phyloP scores from a whole-genome alignment of 2,888 invertebrate species.

The Ornithoptera alexandrae region DNA sequence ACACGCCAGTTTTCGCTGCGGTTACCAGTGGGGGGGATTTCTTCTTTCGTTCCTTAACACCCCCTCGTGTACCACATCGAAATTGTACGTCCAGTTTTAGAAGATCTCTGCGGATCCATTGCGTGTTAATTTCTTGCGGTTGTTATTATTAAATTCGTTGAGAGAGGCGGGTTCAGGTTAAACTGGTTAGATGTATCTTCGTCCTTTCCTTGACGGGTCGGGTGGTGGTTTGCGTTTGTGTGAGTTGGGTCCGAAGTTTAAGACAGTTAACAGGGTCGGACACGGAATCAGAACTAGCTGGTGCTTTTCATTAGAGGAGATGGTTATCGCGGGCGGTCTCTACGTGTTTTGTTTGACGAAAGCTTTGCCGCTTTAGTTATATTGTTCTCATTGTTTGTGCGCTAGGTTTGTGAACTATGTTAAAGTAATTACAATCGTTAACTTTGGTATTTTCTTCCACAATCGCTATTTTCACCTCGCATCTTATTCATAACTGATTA shows the following conservation, averaged over 20 bases:
- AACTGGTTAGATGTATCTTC: constrained; percentile 54
- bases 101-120: constrained; percentile 58
- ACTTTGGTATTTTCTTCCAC: too few relatives aligned
- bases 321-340: constrained; percentile 59
- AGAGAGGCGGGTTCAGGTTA: constrained; percentile 43
- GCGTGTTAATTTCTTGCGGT: constrained; percentile 38
- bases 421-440: too few relatives aligned
- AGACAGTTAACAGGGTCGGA: constrained; percentile 77
- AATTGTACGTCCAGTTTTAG: constrained; percentile 46
- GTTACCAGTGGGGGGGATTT: constrained; percentile 56
- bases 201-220: constrained; percentile 59
- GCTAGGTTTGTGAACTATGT: neutral
- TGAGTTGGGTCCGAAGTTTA: constrained; percentile 69
- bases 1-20: constrained; percentile 48
- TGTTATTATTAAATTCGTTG: constrained; percentile 37
- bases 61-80: constrained; percentile 35
- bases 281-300: constrained; percentile 61
- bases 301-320: constrained; percentile 75
- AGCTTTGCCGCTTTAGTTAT: constrained; percentile 53
- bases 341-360: constrained; percentile 67
- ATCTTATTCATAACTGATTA: too few relatives aligned
- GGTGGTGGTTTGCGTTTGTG: constrained; percentile 48
- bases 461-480: too few relatives aligned
- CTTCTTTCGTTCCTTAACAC: constrained; percentile 73
- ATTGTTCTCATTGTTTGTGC: constrained; percentile 39